Evolutionary conservation across 2,797 vertebrate species (phyloP), one percentile per base, ranked within the genome.

Genomic region (Leptatherina wallacei): DNA sequence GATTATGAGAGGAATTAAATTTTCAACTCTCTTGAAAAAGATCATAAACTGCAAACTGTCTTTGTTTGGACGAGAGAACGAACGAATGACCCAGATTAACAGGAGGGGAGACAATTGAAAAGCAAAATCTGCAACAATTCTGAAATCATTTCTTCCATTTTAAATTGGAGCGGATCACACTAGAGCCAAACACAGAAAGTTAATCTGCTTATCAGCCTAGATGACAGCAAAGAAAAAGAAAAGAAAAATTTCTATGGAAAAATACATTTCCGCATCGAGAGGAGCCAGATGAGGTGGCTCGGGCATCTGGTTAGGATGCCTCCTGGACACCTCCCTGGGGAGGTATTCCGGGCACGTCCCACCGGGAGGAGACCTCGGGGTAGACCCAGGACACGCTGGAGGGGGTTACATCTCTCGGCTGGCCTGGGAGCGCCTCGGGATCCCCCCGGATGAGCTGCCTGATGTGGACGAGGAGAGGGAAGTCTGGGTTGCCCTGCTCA

Each of bases 1-100:
- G 82, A 93, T 91, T 81, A 91, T 83, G 73, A 88, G 86, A 87
- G 84, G 65, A 91, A 90, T 73, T 75, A 47, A 74, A 85, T 91
- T 86, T 87, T 61, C 74, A 91, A 87, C 77, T 85, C 77, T 85
- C 86, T 85, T 71, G 65, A 84, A 14, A 78, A 75, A 80, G 75
- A 88, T 82, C 80, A 86, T 78, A 67, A 86, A 78, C 64, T 74
- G 84, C 73, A 67, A 80, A 65, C 73, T 65, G 60, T 80, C 57
- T 63, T 81, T 88, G 67, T 79, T 29, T 82, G 69, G 32, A 13
- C 49, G 27, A 40, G 44, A 83, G 56, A 29, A 73, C 32, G 80
- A 69, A 67, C 79, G 52, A 35, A 12, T 73, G 72, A 75, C 71
- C 70, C 75, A 86, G 65, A 88, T 87, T 74, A 81, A 61, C 35